phyloP scores from a whole-genome alignment of 2,113 vertebrate species.

The Dipodomys spectabilis region DNA sequence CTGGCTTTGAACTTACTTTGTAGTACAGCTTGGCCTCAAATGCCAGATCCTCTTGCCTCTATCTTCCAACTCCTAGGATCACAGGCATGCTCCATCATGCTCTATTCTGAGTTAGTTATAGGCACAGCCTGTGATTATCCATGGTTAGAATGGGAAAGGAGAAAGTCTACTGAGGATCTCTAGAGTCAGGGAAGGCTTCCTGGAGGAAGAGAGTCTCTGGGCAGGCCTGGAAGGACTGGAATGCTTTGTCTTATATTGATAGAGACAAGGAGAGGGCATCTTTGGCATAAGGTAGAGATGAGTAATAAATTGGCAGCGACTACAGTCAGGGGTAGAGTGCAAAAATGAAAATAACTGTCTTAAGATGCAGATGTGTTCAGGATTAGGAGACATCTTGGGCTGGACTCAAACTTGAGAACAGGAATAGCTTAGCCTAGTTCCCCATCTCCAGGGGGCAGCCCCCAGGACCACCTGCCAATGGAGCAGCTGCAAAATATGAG shows the following conservation, averaged over 20 bases:
- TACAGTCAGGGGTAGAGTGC: constrained; percentile 1
- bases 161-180: not conserved
- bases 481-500: constrained; percentile 58
- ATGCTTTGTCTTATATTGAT: constrained; percentile 4
- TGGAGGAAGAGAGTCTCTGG: constrained; percentile 1
- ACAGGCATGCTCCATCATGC: no score
- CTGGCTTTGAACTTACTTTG: no score
- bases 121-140: constrained; percentile 38
- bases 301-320: constrained; percentile 40
- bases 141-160: not conserved
- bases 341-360: constrained; percentile 54
- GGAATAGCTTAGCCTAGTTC: not conserved
- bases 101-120: constrained; percentile 17
- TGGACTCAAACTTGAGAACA: constrained; percentile 22
- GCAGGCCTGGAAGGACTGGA: not conserved
- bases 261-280: constrained; percentile 40
- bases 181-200: constrained; percentile 13
- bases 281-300: not conserved
- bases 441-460: not conserved
- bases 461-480: constrained; percentile 46
- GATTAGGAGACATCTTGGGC: not conserved
- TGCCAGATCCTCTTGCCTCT: no score
- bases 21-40: no score
- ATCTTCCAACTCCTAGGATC: no score
- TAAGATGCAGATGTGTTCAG: constrained; percentile 4